Evolutionary conservation across 2,113 vertebrate species (phyloP).

Genomic region (Globicephala melas): DNA sequence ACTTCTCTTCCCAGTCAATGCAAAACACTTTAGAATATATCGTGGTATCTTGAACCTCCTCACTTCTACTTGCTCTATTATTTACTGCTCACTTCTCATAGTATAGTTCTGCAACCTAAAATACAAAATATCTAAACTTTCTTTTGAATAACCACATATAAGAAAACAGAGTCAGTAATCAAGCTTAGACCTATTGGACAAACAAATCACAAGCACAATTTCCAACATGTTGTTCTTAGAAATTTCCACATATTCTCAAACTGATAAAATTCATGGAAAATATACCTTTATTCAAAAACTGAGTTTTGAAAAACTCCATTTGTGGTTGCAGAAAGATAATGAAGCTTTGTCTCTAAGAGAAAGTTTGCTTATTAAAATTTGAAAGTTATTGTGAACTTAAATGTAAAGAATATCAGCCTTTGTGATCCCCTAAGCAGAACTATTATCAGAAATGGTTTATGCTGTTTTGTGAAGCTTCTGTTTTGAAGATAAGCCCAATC

Average conservation of each 20-base stretch:
- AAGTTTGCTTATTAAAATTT: conserved; percentile 14
- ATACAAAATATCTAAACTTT: neutral
- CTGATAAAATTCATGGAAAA: neutral
- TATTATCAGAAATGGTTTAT: neutral
- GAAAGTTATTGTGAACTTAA: neutral
- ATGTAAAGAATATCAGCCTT: neutral
- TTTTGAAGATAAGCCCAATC: neutral
- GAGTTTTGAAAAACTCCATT: neutral
- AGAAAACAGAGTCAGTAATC: neutral
- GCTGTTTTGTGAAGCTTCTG: neutral
- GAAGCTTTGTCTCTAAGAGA: neutral
- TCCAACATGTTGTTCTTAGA: neutral
- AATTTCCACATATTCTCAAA: neutral
- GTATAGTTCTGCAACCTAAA: neutral
- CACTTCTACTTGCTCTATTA: neutral
- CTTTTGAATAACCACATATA: neutral
- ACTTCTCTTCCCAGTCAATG: neutral
- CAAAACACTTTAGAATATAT: neutral
- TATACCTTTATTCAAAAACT: neutral
- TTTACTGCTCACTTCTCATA: neutral
- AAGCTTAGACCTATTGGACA: neutral
- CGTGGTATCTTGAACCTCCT: neutral
- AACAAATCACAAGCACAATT: neutral
- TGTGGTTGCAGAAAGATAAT: conserved; percentile 8
- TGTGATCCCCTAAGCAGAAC: neutral